Conservation (phyloP, 92 coral and sea anemone genomes). For the Galaxea fascicularis region DNA sequence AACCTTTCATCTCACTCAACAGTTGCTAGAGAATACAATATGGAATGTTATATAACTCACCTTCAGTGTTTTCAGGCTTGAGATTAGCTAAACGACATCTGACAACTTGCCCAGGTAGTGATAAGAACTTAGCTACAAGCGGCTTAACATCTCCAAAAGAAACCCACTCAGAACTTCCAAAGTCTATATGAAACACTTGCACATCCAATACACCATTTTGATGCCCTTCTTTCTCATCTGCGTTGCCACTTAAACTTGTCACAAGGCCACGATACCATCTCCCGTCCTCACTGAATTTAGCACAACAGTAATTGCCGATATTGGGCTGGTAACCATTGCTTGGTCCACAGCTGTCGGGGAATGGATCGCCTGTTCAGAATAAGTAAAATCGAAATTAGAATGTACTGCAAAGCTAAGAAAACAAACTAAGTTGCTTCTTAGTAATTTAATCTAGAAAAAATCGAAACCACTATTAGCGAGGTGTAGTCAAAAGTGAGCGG, state of each 20-base stretch:
- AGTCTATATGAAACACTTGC: slow-evolving; percentile 91
- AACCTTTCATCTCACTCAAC: no score
- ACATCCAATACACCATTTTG: slow-evolving; percentile 31
- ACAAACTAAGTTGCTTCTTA: not conserved
- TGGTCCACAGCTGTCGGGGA: slow-evolving; percentile 14
- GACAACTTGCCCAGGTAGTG: slow-evolving; percentile 93
- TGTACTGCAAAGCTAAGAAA: not conserved
- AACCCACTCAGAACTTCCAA: slow-evolving; percentile 87
- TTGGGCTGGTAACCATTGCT: slow-evolving; percentile 37
- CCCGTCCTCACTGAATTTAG: slow-evolving; percentile 84
- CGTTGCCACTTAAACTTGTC: slow-evolving; percentile 46
- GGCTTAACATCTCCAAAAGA: slow-evolving; percentile 71
- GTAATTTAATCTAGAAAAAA: not conserved
- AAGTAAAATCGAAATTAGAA: not conserved
- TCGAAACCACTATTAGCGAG: no score
- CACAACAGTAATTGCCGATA: slow-evolving; percentile 90
- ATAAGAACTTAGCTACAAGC: slow-evolving; percentile 79
- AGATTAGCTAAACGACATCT: slow-evolving; percentile 87
- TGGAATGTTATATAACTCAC: slow-evolving; percentile 4
- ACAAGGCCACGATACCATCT: slow-evolving; percentile 92
- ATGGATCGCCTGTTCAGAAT: not conserved
- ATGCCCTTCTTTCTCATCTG: slow-evolving; percentile 23
- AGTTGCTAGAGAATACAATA: no score
- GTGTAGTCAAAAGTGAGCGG: no score
- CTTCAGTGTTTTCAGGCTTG: slow-evolving; percentile 69